Percentiles rank a stretch among this genome's conserved stretches.
phyloP scores from a whole-genome alignment of 2,888 invertebrate genomes.

The Resseliella maxima region DNA sequence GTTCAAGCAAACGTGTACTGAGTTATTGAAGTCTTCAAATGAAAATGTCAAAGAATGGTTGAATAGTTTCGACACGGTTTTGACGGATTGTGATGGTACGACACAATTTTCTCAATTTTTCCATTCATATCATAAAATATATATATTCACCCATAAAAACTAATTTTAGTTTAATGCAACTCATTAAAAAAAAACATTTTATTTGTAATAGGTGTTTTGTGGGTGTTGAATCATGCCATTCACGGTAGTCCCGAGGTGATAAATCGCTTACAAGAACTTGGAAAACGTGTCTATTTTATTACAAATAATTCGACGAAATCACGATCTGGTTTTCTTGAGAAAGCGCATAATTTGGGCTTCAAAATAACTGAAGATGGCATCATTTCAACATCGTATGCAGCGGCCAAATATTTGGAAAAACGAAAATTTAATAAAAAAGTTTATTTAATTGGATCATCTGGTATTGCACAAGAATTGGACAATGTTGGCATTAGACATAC shows the following conservation, averaged over 20 bases:
- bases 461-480: constrained; percentile 86
- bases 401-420: constrained; percentile 81
- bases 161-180: too few species aligned
- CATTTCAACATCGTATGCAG: constrained; percentile 81
- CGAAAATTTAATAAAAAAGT: constrained; percentile 81
- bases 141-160: too few species aligned
- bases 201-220: constrained; percentile 77
- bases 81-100: constrained; percentile 88
- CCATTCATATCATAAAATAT: not conserved
- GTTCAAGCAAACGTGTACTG: constrained; percentile 67
- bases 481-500: constrained; percentile 79
- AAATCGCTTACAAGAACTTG: constrained; percentile 75
- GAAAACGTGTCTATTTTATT: constrained; percentile 86
- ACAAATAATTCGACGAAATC: constrained; percentile 93
- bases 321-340: constrained; percentile 75
- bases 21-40: constrained; percentile 71
- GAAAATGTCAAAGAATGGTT: constrained; percentile 74
- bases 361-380: constrained; percentile 77
- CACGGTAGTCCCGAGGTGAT: constrained; percentile 77
- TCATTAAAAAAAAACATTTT: too few species aligned
- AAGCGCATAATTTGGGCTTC: constrained; percentile 80
- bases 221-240: constrained; percentile 69
- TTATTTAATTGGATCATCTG: constrained; percentile 84
- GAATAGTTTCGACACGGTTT: constrained; percentile 81
- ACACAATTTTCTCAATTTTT: not conserved